These are phyloP conservation scores for Mesorhabditis spiculigera DNA, from an alignment of 2,888 invertebrate species.

Conservation along the genomic window DNA sequence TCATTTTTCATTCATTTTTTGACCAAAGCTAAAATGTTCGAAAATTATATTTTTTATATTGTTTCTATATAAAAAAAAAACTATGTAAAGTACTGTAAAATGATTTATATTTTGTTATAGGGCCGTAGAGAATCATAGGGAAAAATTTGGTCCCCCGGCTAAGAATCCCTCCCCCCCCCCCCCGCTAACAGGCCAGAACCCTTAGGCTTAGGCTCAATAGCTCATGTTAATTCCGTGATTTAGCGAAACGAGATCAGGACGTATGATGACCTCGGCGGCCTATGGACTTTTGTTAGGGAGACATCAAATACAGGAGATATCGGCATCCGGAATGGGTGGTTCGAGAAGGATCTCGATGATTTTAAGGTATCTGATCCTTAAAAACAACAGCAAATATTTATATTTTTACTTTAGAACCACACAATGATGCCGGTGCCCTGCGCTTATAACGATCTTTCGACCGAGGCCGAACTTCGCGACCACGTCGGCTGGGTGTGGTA, in stretches of 20 bases:
- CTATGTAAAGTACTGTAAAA: too few relatives aligned
- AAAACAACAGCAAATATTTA: not conserved
- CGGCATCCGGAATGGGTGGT: conserved; percentile 78
- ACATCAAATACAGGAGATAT: conserved; percentile 71
- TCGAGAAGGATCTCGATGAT: conserved; percentile 68
- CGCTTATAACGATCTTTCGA: conserved; percentile 90
- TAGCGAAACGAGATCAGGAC: conserved; percentile 80
- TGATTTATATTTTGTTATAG: too few relatives aligned
- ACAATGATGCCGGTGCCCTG: conserved; percentile 85
- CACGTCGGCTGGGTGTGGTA: conserved; percentile 97
- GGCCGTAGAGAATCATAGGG: too few relatives aligned
- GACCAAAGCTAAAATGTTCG: too few relatives aligned
- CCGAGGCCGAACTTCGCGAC: conserved; percentile 75
- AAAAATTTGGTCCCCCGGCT: too few relatives aligned
- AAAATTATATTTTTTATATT: too few relatives aligned
- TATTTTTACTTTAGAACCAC: conserved; percentile 42
- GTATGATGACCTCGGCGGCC: conserved; percentile 75
- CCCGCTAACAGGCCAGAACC: too few relatives aligned
- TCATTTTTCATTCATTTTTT: too few relatives aligned
- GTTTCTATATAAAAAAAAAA: too few relatives aligned
- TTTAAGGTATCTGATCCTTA: conserved; percentile 32
- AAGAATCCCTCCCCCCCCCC: too few relatives aligned
- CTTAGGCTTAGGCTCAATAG: too few relatives aligned
- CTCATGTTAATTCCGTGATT: not conserved
- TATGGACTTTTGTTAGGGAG: conserved; percentile 85